Evolutionary conservation across 2,113 vertebrate species (phyloP), one percentile per base, ranked within the genome.

Genomic region (Platysternon megacephalum): DNA sequence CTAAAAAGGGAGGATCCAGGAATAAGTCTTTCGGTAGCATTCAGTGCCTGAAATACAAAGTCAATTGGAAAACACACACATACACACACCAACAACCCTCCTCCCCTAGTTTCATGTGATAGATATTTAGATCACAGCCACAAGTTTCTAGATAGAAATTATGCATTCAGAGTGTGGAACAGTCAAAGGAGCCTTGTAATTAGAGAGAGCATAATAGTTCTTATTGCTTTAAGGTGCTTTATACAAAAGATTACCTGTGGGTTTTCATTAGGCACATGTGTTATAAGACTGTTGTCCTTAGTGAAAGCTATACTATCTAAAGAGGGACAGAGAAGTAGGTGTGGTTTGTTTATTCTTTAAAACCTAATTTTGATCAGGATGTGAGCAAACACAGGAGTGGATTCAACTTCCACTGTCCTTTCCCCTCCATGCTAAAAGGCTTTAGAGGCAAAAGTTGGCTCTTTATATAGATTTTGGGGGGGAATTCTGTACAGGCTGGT

Each of bases 1-100:
- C 85, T 85, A 82, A 89, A 88, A 88, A 86, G 49, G 82, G 84
- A 93, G 90, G 26, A 95, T 52, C 79, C 32, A 51, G 32, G 8
- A 3, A 21, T 1, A 3, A 92, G 79, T 93, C 79, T 48, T 8
- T 83, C 78, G 74, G 79, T 53, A 49, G 3, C 79, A 92, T 52
- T 95, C 89, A 95, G 56, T 32, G 53, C 44, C 53, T 82, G 74
- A 97, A 96, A 98, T 74, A 97, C 89, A 97, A 93, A 97, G 86
- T 93, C 42, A 81, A 82, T 65, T 82, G 92, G 56, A 74, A 90
- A 61, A 93, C 52, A 29, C 79, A 82, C 96, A 93, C 52, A 82
- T 58, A 24, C 74, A n/a, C 84, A 13, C 65, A 68, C 32, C 19
- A 79, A 29, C 85, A 39, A 92, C 51, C 86, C 82, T 68, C 85